phyloP scores from a whole-genome alignment of 2,113 vertebrate genomes.

The Muscicapa adusta region DNA sequence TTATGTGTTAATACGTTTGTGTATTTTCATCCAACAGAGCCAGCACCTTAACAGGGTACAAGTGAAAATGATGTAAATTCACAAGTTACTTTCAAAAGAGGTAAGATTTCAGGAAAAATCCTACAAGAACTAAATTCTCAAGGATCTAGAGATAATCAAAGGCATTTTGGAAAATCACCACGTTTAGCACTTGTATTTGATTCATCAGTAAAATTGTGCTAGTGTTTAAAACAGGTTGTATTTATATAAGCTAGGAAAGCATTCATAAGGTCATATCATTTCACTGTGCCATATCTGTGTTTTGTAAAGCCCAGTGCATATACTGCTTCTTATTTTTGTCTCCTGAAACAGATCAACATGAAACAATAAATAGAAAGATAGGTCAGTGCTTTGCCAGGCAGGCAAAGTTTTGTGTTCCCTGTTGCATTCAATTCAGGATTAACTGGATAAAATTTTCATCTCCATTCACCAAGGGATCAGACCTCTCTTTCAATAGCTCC shows the following conservation, averaged over 20 bases:
- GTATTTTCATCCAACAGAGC: background rate
- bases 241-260: background rate
- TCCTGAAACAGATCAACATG: background rate
- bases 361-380: background rate
- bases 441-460: background rate
- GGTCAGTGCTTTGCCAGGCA: background rate
- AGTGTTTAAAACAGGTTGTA: background rate
- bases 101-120: background rate
- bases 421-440: background rate
- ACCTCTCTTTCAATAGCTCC: background rate
- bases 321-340: background rate
- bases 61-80: accelerated
- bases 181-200: background rate
- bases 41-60: background rate
- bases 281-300: background rate
- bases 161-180: background rate
- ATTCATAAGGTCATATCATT: background rate
- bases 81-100: background rate
- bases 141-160: background rate
- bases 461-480: background rate
- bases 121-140: background rate
- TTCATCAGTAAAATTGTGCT: background rate
- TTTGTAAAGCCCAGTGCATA: background rate
- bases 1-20: background rate
- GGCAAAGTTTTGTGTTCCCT: background rate